These are phyloP conservation scores for Agrochola litura DNA, from an alignment of 2,888 invertebrate species.

Conservation along the genomic window DNA sequence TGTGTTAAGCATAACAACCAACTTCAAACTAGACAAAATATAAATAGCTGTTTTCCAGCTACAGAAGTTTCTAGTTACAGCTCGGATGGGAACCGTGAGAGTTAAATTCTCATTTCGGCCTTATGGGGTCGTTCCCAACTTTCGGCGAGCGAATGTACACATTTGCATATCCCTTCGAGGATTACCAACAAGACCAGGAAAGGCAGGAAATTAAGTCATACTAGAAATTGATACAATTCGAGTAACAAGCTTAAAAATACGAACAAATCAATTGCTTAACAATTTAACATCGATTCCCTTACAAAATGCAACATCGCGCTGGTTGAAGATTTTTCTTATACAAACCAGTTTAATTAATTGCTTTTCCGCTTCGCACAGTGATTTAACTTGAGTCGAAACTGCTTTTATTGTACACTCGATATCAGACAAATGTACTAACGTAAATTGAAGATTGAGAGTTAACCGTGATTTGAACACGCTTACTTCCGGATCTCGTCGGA, in stretches of 20 bases:
- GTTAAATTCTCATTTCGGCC: slow-evolving; percentile 23
- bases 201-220: slow-evolving; percentile 12
- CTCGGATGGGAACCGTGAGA: slow-evolving; percentile 6
- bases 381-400: slow-evolving; percentile 69
- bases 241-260: slow-evolving; percentile 31
- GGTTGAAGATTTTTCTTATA: slow-evolving; percentile 70
- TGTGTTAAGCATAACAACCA: not conserved
- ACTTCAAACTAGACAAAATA: slow-evolving; percentile 4
- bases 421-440: slow-evolving; percentile 61
- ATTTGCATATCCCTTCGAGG: slow-evolving; percentile 24
- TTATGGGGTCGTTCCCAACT: slow-evolving; percentile 2
- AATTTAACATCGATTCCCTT: slow-evolving; percentile 65
- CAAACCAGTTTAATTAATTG: slow-evolving; percentile 79
- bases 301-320: slow-evolving; percentile 63
- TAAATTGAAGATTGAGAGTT: slow-evolving; percentile 70
- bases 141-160: slow-evolving; percentile 11
- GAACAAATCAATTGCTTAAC: slow-evolving; percentile 59
- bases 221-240: slow-evolving; percentile 23
- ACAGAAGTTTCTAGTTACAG: slow-evolving; percentile 27
- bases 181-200: slow-evolving; percentile 9
- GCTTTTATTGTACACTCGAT: slow-evolving; percentile 70
- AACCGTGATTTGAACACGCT: slow-evolving; percentile 53
- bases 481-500: slow-evolving; percentile 34
- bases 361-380: slow-evolving; percentile 69
- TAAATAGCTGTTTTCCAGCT: slow-evolving; percentile 20